Conservation (phyloP, 2,888 invertebrate genomes). For the Orthosia gothica region DNA sequence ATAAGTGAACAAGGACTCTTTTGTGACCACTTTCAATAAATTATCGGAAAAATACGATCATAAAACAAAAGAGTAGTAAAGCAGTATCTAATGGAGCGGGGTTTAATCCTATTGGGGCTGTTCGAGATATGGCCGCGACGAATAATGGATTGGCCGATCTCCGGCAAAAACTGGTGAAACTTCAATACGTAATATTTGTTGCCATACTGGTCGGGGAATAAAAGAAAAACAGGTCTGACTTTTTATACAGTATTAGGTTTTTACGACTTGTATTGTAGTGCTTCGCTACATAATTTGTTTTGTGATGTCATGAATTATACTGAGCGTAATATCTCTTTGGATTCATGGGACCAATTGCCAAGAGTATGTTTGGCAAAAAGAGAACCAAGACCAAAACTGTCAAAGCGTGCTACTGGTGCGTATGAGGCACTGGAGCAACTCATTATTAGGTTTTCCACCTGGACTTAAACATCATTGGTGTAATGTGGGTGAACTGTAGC, state of each 20-base stretch:
- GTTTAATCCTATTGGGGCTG: constrained; percentile 83
- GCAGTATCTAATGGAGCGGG: constrained; percentile 84
- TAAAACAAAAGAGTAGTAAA: constrained; percentile 89
- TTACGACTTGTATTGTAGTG: constrained; percentile 55
- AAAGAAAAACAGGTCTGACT: constrained; percentile 58
- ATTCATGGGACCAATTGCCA: not conserved
- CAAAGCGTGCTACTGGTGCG: too few relatives aligned
- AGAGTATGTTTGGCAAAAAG: constrained; percentile 8
- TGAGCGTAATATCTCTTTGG: constrained; percentile 13
- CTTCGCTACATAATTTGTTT: constrained; percentile 36
- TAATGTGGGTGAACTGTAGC: too few relatives aligned
- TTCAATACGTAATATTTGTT: constrained; percentile 73
- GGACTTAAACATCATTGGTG: too few relatives aligned
- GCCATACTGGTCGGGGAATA: constrained; percentile 59
- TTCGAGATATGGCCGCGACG: constrained; percentile 81
- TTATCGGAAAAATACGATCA: constrained; percentile 84
- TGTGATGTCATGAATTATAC: constrained; percentile 18
- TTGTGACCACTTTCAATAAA: constrained; percentile 84
- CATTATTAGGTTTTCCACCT: too few relatives aligned
- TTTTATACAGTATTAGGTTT: constrained; percentile 51
- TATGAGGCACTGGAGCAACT: too few relatives aligned
- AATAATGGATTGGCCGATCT: constrained; percentile 85
- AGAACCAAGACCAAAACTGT: too few relatives aligned
- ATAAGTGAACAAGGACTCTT: constrained; percentile 72
- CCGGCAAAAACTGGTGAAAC: constrained; percentile 76